Evolutionary conservation across 1,140 invertebrate genomes (phyloP).

Genomic region (Heterodera carotae): DNA sequence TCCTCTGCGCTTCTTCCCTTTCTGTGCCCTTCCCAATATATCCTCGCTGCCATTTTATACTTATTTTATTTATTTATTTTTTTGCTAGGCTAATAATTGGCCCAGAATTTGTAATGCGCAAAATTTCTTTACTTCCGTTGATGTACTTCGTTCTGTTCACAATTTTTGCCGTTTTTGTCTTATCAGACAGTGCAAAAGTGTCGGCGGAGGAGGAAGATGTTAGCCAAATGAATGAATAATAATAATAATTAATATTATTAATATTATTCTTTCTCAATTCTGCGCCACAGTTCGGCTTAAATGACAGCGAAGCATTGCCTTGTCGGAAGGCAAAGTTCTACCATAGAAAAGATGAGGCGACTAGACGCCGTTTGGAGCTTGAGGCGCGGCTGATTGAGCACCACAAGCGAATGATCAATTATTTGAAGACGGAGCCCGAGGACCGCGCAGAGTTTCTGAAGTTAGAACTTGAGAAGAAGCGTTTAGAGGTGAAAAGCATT

Average conservation of each 20-base stretch:
- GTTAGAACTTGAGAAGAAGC: not conserved
- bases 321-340: not conserved
- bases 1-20: not conserved
- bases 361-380: not conserved
- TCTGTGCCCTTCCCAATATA: too few relatives aligned
- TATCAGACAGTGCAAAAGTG: not conserved
- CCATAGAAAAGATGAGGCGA: not conserved
- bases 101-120: not conserved
- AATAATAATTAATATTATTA: too few relatives aligned
- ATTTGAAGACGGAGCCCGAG: not conserved
- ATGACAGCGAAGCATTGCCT: not conserved
- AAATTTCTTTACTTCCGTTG: constrained; percentile 9
- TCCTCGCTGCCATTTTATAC: not conserved
- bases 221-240: not conserved
- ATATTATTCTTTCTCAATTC: too few relatives aligned
- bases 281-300: too few relatives aligned
- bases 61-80: not conserved
- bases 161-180: not conserved
- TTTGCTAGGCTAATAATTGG: not conserved
- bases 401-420: not conserved
- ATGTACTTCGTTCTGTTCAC: not conserved
- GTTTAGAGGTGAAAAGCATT: not conserved
- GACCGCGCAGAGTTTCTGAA: not conserved
- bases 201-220: not conserved
- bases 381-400: not conserved